Evolutionary conservation across 2,888 invertebrate species (phyloP).

Genomic region (Pedicia rivosa): DNA sequence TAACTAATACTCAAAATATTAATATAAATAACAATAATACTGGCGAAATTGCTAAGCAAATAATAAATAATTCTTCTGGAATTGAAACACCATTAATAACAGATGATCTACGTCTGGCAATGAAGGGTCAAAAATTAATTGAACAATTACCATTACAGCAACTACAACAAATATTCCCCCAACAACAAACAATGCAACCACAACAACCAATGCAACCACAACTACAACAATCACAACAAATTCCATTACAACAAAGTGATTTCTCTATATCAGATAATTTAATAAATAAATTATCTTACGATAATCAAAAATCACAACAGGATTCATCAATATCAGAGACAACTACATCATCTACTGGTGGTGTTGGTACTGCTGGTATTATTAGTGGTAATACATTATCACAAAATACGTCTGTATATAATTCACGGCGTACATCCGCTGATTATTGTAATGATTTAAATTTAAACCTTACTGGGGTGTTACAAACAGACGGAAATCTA

Average conservation of each 20-base stretch:
- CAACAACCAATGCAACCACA: background rate
- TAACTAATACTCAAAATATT: too few relatives aligned
- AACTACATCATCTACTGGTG: background rate
- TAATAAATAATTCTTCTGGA: too few relatives aligned
- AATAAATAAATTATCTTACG: too few relatives aligned
- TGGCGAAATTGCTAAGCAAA: too few relatives aligned
- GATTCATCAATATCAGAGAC: too few relatives aligned
- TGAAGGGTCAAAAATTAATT: background rate
- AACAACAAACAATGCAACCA: background rate
- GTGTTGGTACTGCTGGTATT: background rate
- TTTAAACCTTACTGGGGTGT: too few relatives aligned
- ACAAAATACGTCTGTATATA: conserved; percentile 25
- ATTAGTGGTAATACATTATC: conserved; percentile 8
- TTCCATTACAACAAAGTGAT: too few relatives aligned
- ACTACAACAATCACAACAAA: conserved; percentile 10
- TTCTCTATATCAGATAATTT: too few relatives aligned
- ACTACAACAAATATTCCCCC: conserved; percentile 10
- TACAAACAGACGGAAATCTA: background rate
- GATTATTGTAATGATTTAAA: too few relatives aligned
- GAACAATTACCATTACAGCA: conserved; percentile 14
- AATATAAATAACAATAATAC: too few relatives aligned
- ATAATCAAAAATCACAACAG: too few relatives aligned
- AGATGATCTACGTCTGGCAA: too few relatives aligned
- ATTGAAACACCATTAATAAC: background rate
- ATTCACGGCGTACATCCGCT: conserved; percentile 27